phyloP scores from a whole-genome alignment of 2,888 invertebrate species.

The Stenotaenia linearis region DNA sequence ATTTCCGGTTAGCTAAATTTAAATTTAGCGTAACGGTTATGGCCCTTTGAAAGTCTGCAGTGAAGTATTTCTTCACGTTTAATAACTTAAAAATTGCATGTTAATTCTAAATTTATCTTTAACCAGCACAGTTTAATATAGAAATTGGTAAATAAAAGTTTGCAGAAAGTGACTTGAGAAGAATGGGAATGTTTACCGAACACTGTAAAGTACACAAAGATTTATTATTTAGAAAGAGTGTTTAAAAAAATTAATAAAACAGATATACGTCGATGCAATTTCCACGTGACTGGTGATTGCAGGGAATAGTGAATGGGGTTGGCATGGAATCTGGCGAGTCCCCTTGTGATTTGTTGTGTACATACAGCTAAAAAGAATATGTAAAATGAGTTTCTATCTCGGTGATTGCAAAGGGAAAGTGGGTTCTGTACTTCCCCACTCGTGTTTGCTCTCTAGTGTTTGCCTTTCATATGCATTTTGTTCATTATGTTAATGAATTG shows the following conservation, averaged over 20 bases:
- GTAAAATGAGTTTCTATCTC: constrained; percentile 11
- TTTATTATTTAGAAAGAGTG: background rate
- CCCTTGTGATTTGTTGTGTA: background rate
- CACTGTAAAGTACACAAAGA: background rate
- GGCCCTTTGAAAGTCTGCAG: too few species aligned
- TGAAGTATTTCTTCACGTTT: too few species aligned
- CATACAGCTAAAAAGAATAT: background rate
- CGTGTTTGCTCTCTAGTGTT: background rate
- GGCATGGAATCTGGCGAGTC: background rate
- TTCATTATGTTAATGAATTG: background rate
- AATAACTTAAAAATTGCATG: too few species aligned
- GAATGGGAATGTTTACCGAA: background rate
- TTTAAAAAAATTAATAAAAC: background rate
- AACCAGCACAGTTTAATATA: too few species aligned
- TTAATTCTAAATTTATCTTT: too few species aligned
- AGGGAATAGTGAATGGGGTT: background rate
- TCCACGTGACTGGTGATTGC: background rate
- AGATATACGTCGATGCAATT: background rate
- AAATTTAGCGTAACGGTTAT: too few species aligned
- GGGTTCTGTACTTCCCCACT: background rate
- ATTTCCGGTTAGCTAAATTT: too few species aligned
- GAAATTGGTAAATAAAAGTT: too few species aligned
- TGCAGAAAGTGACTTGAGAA: too few species aligned
- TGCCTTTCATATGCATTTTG: background rate
- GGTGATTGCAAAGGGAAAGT: constrained; percentile 1